A percentile compares a stretch with the other conserved stretches of the same genome.
phyloP scores from a whole-genome alignment of 2,113 vertebrate species.

The Notarius quadriscutis region DNA sequence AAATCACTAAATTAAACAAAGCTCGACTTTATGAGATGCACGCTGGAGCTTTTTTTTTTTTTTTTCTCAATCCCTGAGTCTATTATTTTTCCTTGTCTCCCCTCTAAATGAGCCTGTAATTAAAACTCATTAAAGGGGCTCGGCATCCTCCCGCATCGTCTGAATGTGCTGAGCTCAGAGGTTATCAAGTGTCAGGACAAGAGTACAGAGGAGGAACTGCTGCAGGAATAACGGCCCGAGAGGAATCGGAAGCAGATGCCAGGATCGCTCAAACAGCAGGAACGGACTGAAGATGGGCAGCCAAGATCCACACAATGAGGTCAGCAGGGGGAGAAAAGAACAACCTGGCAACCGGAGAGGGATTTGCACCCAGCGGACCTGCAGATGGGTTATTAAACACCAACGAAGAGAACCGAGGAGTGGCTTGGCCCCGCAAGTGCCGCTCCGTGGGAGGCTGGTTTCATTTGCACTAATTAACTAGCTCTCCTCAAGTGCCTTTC shows the following conservation, averaged over 20 bases:
- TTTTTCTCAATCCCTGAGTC: not conserved
- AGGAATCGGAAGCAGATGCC: slow-evolving; percentile 48
- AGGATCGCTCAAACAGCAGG: slow-evolving; percentile 65
- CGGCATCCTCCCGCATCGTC: slow-evolving; percentile 32
- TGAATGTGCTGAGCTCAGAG: slow-evolving; percentile 15
- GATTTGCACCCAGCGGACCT: slow-evolving; percentile 7
- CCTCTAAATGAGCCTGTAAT: slow-evolving; percentile 30
- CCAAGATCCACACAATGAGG: slow-evolving; percentile 34
- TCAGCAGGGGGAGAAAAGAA: slow-evolving; percentile 35
- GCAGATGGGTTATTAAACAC: slow-evolving; percentile 45
- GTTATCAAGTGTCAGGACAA: slow-evolving; percentile 23
- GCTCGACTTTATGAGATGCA: not conserved
- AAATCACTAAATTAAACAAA: not conserved
- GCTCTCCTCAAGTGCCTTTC: slow-evolving; percentile 28
- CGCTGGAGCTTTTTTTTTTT: not conserved
- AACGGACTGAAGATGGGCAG: slow-evolving; percentile 24
- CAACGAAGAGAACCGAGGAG: slow-evolving; percentile 12
- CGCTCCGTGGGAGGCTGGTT: slow-evolving; percentile 43
- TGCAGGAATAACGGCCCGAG: slow-evolving; percentile 1
- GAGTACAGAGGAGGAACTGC: not conserved
- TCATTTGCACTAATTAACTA: slow-evolving; percentile 53
- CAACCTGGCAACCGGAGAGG: slow-evolving; percentile 37
- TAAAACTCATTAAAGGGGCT: slow-evolving; percentile 45
- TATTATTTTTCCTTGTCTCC: not conserved
- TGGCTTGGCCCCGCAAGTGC: slow-evolving; percentile 26